phyloP scores from a whole-genome alignment of 2,888 invertebrate genomes.

The Darwinula stevensoni region DNA sequence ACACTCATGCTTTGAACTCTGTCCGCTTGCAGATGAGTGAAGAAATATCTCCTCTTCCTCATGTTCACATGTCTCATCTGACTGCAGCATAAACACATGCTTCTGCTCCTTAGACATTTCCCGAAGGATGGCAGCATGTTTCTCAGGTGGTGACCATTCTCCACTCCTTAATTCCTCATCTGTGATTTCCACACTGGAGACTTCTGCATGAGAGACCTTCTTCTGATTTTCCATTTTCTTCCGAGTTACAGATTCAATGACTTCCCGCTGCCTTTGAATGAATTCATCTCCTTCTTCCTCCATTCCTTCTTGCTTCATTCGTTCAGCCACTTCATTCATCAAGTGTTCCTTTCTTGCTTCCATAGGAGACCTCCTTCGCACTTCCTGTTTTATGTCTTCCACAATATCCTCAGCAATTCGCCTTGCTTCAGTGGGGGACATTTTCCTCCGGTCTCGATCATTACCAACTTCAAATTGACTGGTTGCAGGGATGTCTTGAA shows the following conservation, averaged over 20 bases:
- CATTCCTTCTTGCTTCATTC: slow-evolving; percentile 17
- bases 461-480: slow-evolving; percentile 5
- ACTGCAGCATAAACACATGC: too few relatives aligned
- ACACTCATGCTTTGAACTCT: not conserved
- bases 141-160: slow-evolving; percentile 15
- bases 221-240: slow-evolving; percentile 18
- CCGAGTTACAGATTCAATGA: slow-evolving; percentile 22
- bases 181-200: slow-evolving; percentile 24
- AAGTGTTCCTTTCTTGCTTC: slow-evolving; percentile 1
- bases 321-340: not conserved
- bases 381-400: slow-evolving; percentile 23
- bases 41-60: not conserved
- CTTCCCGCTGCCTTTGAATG: too few relatives aligned
- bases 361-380: slow-evolving; percentile 12
- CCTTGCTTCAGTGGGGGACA: slow-evolving; percentile 19
- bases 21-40: not conserved
- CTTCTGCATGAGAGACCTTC: slow-evolving; percentile 16
- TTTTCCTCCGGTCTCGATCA: too few relatives aligned
- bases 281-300: slow-evolving; percentile 18
- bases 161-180: slow-evolving; percentile 38
- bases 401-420: slow-evolving; percentile 22
- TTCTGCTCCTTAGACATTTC: too few relatives aligned
- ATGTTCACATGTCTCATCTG: too few relatives aligned
- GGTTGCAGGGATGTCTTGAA: too few relatives aligned
- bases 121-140: slow-evolving; percentile 5